Evolutionary conservation across 2,797 vertebrate species (phyloP), one percentile per base, ranked within the genome.

Genomic region (Peromyscus eremicus): DNA sequence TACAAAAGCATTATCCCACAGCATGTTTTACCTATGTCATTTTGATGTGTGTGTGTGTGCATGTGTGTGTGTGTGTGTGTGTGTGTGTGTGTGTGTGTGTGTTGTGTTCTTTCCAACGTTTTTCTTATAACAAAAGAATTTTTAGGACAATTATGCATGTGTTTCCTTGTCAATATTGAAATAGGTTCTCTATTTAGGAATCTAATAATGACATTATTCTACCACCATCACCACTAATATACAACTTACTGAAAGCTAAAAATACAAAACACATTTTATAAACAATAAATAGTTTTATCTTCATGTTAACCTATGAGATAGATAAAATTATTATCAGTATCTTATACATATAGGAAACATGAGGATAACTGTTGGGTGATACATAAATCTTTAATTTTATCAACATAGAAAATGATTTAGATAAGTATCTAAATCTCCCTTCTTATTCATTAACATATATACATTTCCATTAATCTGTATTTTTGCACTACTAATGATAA

Each of bases 301-400:
- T 64, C 32, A 95, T 14, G 71, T 43, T 52, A 92, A n/a, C 34
- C 46, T 49, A n/a, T 14, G 0, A 75, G 11, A 43, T 17, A 89
- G 25, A 62, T 43, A 80, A 94, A 82, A 93, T 91, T 92, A 62
- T 95, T 94, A 60, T 57, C n/a, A 60, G 27, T 10, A 43, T 71
- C 92, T 77, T 82, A 55, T 19, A 62, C 3, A 76, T 71, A 64
- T 19, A 57, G 66, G 43, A 95, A 95, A 94, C 21, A 66, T 32
- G 2, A 34, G 27, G 23, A 14, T 21, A 27, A 68, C 73, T n/a
- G 16, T 23, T 75, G 25, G 9, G 6, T 46, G 9, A 68, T 70
- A 76, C 1, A 6, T 40, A 71, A 81, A 60, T 46, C 80, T 92
- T 92, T 17, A 77, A 66, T 83, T 71, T 71, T 71, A 71, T 85